Percentiles rank a stretch among this genome's conserved stretches.
Conservation (phyloP, 2,113 vertebrate species). For the Rhipidura dahli region DNA sequence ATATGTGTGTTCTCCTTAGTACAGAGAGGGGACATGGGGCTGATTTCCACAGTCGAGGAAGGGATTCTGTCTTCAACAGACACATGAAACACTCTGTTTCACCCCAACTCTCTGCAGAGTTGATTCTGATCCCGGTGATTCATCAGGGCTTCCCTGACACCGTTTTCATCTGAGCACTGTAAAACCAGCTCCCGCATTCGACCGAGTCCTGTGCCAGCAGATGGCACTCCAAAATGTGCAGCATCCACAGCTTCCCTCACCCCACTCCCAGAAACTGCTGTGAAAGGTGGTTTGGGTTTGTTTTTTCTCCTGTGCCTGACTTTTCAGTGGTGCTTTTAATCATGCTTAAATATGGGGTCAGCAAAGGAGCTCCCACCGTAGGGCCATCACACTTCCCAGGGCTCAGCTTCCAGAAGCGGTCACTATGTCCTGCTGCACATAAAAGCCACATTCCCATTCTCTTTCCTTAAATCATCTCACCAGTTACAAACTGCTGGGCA, state of each 20-base stretch:
- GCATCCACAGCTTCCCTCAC: background rate
- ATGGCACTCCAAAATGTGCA: slow-evolving; percentile 22
- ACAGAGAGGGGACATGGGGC: background rate
- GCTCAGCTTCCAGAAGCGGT: background rate
- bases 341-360: background rate
- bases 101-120: background rate
- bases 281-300: background rate
- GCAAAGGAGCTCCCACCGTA: background rate
- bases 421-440: background rate
- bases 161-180: background rate
- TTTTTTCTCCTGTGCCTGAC: background rate
- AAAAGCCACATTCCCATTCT: background rate
- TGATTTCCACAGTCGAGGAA: background rate
- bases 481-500: background rate
- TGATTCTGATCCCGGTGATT: background rate
- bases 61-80: background rate
- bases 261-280: background rate
- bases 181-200: background rate
- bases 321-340: background rate
- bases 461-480: background rate
- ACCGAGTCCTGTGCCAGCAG: slow-evolving; percentile 1
- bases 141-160: background rate
- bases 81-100: background rate
- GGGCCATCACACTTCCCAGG: background rate
- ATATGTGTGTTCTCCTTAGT: background rate